Percentiles rank a stretch among this genome's conserved stretches.
Conservation (phyloP, 2,888 invertebrate species). For the Coremacera marginata region DNA sequence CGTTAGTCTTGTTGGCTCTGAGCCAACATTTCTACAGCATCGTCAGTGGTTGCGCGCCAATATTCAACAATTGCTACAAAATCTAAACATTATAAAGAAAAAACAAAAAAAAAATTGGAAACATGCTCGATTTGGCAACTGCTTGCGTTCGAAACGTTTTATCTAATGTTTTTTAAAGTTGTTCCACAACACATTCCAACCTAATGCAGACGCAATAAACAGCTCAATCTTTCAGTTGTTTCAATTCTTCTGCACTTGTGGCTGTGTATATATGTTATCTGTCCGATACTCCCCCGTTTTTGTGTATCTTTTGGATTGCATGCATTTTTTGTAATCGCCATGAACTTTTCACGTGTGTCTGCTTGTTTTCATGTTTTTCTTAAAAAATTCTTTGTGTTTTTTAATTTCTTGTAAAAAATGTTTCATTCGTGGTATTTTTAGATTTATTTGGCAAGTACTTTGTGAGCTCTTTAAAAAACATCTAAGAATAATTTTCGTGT, state of each 20-base stretch:
- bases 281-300: not conserved
- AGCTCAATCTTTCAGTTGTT: not conserved
- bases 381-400: not conserved
- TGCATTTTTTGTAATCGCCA: not conserved
- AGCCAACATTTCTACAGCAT: constrained; percentile 10
- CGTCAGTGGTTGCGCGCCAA: constrained; percentile 21
- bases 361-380: constrained; percentile 17
- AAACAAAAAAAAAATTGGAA: not conserved
- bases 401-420: not conserved
- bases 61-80: constrained; percentile 6
- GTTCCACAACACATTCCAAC: not conserved
- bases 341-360: constrained; percentile 14
- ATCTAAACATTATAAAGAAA: not conserved
- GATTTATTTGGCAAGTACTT: not conserved
- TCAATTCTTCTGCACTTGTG: not conserved
- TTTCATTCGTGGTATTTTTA: not conserved
- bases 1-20: not conserved
- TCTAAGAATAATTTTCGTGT: not conserved
- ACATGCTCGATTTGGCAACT: not conserved
- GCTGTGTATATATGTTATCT: not conserved
- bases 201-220: not conserved
- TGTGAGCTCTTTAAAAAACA: constrained; percentile 1
- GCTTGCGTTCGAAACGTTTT: not conserved
- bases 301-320: not conserved
- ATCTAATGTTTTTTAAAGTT: not conserved